Evolutionary conservation across 2,797 vertebrate genomes (phyloP).

Genomic region (Bradypodion pumilum): DNA sequence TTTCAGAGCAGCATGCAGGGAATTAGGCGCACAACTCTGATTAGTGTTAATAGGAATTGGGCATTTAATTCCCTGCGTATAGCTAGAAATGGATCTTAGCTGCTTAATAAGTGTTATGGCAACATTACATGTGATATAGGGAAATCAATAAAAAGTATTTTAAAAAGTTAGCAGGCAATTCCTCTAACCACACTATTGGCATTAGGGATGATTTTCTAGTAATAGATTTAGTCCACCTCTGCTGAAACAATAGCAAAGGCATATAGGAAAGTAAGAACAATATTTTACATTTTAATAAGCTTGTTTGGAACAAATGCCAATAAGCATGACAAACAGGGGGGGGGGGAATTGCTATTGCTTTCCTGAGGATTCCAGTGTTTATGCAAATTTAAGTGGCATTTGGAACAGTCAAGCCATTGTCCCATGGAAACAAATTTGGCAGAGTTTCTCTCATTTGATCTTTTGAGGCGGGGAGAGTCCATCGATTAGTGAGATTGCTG

Average conservation of each 20-base stretch:
- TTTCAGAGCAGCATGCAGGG: conserved; percentile 52
- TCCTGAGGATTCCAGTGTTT: conserved; percentile 13
- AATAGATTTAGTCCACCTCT: conserved; percentile 61
- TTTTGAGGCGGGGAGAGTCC: background rate
- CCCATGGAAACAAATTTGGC: background rate
- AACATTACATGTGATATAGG: conserved; percentile 60
- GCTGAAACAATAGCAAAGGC: conserved; percentile 60
- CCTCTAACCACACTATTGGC: conserved; percentile 59
- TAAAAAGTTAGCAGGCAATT: conserved; percentile 62
- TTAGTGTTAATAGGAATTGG: conserved; percentile 62
- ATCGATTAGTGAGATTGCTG: background rate
- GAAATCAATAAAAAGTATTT: conserved; percentile 65
- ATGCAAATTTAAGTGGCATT: conserved; percentile 19
- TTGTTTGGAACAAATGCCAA: conserved; percentile 61
- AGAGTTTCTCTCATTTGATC: background rate
- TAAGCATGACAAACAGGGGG: conserved; percentile 39
- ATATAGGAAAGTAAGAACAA: conserved; percentile 51
- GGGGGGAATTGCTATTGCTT: conserved; percentile 31
- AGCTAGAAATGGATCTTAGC: conserved; percentile 51
- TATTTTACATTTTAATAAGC: conserved; percentile 64
- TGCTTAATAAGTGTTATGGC: conserved; percentile 54
- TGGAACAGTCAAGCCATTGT: background rate
- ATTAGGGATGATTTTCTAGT: conserved; percentile 56
- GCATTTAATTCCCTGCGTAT: conserved; percentile 66
- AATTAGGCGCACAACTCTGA: conserved; percentile 53